phyloP scores from a whole-genome alignment of 2,113 vertebrate species.

The Dasyprocta punctata region DNA sequence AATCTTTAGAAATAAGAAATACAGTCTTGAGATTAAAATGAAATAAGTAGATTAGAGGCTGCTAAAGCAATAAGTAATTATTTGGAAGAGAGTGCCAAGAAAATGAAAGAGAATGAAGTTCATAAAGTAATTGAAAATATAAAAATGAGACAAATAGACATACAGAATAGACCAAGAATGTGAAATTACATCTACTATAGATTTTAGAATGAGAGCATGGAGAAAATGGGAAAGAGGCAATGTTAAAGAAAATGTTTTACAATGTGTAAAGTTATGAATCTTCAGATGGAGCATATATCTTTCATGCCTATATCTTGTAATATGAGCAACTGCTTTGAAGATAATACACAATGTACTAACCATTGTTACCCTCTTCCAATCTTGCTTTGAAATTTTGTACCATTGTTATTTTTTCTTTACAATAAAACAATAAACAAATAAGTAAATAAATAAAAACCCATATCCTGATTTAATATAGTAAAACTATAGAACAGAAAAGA shows the following conservation, averaged over 20 bases:
- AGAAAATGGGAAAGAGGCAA: neutral
- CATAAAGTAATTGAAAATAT: slow-evolving; percentile 2
- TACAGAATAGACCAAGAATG: neutral
- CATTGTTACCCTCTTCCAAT: too few relatives aligned
- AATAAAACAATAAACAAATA: too few relatives aligned
- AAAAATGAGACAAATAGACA: neutral
- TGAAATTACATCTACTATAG: neutral
- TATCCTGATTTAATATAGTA: neutral
- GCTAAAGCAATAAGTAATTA: neutral
- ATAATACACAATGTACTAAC: too few relatives aligned
- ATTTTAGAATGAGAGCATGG: slow-evolving; percentile 29
- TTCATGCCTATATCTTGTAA: too few relatives aligned
- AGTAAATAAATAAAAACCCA: neutral
- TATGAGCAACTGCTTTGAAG: too few relatives aligned
- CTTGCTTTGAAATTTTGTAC: too few relatives aligned
- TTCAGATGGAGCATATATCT: neutral
- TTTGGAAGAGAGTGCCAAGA: neutral
- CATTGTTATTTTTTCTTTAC: too few relatives aligned
- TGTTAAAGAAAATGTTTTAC: neutral
- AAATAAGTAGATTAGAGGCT: neutral
- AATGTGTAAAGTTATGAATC: neutral
- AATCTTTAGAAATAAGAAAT: neutral
- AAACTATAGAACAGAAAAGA: neutral
- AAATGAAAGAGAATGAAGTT: neutral
- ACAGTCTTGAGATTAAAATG: neutral